These are phyloP conservation scores for Melanotaenia pygmaea DNA, from an alignment of 2,797 vertebrate genomes.

Conservation along the genomic window DNA sequence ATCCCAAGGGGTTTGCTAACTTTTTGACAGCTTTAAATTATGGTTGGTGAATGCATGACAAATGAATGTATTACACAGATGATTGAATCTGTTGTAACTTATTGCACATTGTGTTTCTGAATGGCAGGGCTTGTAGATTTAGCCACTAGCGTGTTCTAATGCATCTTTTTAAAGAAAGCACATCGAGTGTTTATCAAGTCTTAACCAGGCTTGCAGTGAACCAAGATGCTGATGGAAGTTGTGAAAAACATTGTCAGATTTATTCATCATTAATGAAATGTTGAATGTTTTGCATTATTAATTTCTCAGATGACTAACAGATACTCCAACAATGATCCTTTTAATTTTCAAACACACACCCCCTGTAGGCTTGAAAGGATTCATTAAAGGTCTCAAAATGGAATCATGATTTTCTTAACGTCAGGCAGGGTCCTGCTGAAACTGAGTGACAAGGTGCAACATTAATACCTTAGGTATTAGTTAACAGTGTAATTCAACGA, in stretches of 20 bases:
- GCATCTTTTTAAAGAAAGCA: conserved; percentile 14
- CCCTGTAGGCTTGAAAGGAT: neutral
- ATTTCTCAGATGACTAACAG: neutral
- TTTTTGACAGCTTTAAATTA: no score
- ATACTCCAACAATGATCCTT: neutral
- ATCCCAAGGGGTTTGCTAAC: no score
- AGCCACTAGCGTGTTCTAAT: neutral
- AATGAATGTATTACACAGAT: neutral
- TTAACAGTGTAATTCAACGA: neutral
- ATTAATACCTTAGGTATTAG: no score
- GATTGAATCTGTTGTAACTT: neutral
- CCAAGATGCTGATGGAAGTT: neutral
- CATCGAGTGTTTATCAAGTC: neutral
- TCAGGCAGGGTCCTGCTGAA: neutral
- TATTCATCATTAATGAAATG: neutral
- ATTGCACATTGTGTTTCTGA: neutral
- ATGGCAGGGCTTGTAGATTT: conserved; percentile 4
- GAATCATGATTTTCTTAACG: neutral
- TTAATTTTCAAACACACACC: neutral
- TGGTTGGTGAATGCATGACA: no score
- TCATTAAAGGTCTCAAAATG: neutral
- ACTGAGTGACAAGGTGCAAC: neutral
- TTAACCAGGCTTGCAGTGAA: neutral
- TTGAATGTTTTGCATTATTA: neutral
- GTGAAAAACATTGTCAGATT: neutral